These are phyloP conservation scores for Corapipo altera DNA, from an alignment of 2,113 vertebrate species.

Conservation along the genomic window DNA sequence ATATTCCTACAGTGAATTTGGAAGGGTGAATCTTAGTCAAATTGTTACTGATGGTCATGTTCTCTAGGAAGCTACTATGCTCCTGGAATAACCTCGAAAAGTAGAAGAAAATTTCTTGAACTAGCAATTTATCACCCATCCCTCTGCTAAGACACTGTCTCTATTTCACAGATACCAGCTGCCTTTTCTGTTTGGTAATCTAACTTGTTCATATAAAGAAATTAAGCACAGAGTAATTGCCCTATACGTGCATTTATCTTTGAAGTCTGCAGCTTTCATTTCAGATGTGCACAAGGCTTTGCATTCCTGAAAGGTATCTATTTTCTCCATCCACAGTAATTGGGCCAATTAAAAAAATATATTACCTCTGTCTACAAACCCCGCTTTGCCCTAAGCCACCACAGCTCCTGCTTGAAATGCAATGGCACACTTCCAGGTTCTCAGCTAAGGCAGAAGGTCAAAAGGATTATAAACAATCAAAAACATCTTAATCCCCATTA, in stretches of 20 bases:
- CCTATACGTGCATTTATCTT: not conserved
- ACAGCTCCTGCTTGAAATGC: not conserved
- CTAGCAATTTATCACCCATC: not conserved
- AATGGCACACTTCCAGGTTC: not conserved
- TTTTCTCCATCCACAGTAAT: not conserved
- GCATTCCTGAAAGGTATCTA: not conserved
- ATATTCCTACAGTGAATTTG: not conserved
- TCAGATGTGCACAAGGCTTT: not conserved
- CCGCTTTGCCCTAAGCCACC: not conserved
- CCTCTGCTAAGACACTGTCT: not conserved
- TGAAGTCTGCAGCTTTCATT: not conserved
- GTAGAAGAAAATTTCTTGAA: not conserved
- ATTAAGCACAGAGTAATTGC: not conserved
- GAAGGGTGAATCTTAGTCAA: not conserved
- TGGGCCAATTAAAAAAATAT: not conserved
- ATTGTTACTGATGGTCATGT: not conserved
- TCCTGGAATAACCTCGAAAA: not conserved
- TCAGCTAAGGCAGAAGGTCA: not conserved
- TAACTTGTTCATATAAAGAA: not conserved
- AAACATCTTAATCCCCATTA: not conserved
- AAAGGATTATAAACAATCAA: slow-evolving; percentile 26
- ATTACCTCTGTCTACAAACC: not conserved
- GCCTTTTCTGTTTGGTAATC: not conserved
- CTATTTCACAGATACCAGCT: not conserved
- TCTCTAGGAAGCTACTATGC: not conserved